These are phyloP conservation scores for Pempheris klunzingeri DNA, from an alignment of 2,797 vertebrate genomes.

Conservation along the genomic window DNA sequence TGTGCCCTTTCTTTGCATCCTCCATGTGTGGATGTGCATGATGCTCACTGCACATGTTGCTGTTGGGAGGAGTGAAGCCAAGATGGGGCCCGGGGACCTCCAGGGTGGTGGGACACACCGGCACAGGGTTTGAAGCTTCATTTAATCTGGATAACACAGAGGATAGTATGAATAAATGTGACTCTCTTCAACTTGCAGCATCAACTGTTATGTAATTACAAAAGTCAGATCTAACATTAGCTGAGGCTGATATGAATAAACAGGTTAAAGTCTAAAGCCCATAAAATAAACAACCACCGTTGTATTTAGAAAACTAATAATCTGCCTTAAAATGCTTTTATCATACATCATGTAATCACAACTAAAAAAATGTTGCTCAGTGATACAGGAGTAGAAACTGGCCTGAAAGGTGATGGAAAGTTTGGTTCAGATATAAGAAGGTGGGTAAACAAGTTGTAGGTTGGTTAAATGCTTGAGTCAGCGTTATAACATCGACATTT, in stretches of 20 bases:
- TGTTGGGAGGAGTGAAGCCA: conserved; percentile 31
- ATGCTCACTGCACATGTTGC: conserved; percentile 34
- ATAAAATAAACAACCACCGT: neutral
- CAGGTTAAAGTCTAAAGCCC: neutral
- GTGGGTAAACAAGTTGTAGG: neutral
- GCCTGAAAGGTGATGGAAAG: conserved; percentile 13
- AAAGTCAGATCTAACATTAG: neutral
- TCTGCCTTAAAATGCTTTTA: neutral
- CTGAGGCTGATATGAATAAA: neutral
- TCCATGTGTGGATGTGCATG: conserved; percentile 40
- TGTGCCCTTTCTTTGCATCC: conserved; percentile 48
- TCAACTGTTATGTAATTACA: neutral
- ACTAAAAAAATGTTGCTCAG: neutral
- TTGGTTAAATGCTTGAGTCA: neutral
- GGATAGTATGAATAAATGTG: too few relatives aligned
- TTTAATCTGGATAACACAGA: neutral
- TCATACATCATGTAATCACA: too few relatives aligned
- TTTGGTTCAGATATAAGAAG: neutral
- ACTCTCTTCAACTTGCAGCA: neutral
- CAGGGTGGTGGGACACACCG: conserved; percentile 11
- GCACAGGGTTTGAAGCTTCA: conserved; percentile 1
- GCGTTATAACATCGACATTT: neutral
- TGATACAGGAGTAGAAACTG: neutral
- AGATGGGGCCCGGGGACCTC: conserved; percentile 42
- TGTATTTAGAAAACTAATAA: neutral